Base-by-base conservation (phyloP, 2,888 invertebrate genomes). In the Papilio gigon region DNA sequence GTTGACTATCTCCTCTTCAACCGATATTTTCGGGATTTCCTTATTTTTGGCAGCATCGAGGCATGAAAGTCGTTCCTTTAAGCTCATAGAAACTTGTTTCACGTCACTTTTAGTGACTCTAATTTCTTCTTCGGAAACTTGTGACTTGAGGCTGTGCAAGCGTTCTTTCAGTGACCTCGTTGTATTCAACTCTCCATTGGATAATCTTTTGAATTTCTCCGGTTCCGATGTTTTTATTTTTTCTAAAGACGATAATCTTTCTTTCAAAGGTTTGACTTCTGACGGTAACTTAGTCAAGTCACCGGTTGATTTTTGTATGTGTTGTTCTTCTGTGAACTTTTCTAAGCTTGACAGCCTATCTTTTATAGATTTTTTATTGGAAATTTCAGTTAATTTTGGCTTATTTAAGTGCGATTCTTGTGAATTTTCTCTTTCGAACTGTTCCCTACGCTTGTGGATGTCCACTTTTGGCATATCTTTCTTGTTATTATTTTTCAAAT, bases 371-470 rank as follows among this genome's bases (percentile, higher is more conserved):
- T 94, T 94, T 73, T 94, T 92, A 74, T 94, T 94, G 27, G 92
- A 88, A 73, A 95, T 93, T 77, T 95, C 95, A 83, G 94, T 93
- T 76, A 90, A 77, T 77, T 94, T 93, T 72, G 93, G 87, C 79
- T 93, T 90, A 73, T 87, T 93, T 63, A 82, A 83, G 77, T 88
- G 90, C 70, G 87, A 81, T 79, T 93, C 93, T 74, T 89, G 91
- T 40, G 92, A 92, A 75, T 93, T 93, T 76, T 94, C 95, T 75
- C 94, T 93, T 84, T 97, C 97, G 78, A 97, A 97, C 71, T 97
- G 93, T 84, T 96, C 96, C 77, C 96, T 94, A 76, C 97, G 93
- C 87, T 97, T 96, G 69, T 94, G 93, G 74, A 97, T 95, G 82
- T 97, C 95, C 27, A 97, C 95, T 92, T 96, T 97, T n/a, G 96